These are phyloP conservation scores for Lasioglossum malachurum DNA, from an alignment of 2,888 invertebrate species.

Conservation along the genomic window DNA sequence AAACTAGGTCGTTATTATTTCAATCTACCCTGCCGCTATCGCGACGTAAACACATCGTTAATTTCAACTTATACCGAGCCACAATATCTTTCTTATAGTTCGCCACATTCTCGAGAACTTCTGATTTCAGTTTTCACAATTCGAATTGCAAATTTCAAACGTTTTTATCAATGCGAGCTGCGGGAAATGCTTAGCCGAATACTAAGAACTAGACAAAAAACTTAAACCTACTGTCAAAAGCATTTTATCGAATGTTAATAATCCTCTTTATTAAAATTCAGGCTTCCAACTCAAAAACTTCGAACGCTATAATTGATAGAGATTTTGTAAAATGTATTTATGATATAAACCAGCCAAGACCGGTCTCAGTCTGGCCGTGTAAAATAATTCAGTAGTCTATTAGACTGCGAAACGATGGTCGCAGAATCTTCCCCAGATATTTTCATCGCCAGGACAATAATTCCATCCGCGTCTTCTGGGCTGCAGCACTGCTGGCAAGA, in stretches of 20 bases:
- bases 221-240: too few relatives aligned
- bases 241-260: too few relatives aligned
- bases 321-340: too few relatives aligned
- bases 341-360: too few relatives aligned
- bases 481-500: conserved; percentile 45
- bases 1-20: background rate
- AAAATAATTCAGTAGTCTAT: background rate
- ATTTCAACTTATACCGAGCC: background rate
- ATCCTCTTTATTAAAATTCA: too few relatives aligned
- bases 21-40: background rate
- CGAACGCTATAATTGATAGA: too few relatives aligned
- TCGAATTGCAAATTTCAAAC: too few relatives aligned
- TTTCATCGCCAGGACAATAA: conserved; percentile 59
- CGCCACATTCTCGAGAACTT: background rate
- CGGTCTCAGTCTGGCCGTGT: background rate
- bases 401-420: conserved; percentile 21
- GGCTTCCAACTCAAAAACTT: too few relatives aligned
- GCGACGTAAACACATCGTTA: background rate
- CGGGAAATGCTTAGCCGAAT: too few relatives aligned
- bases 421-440: conserved; percentile 29
- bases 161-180: too few relatives aligned
- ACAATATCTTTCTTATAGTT: background rate
- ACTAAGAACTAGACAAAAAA: too few relatives aligned
- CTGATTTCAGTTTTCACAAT: background rate
- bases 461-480: conserved; percentile 54